A percentile compares a stretch with the other conserved stretches of the same genome.
phyloP scores from a whole-genome alignment of 2,797 vertebrate genomes.

The Microcaecilia unicolor region DNA sequence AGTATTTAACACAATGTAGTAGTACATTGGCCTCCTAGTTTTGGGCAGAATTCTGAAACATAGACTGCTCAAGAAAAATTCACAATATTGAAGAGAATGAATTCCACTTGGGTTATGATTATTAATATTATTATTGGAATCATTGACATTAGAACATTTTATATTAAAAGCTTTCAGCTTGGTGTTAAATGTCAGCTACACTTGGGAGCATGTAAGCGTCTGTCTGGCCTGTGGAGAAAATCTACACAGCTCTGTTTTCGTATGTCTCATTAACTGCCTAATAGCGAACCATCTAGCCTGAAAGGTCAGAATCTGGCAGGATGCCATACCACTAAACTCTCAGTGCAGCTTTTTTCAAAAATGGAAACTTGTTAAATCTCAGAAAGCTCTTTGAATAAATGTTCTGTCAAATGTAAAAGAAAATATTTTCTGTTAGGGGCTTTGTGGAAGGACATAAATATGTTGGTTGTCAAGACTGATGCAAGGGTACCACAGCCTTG shows the following conservation, averaged over 20 bases:
- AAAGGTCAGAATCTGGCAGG: constrained; percentile 40
- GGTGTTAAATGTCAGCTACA: constrained; percentile 30
- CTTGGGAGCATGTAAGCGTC: constrained; percentile 14
- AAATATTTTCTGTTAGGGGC: constrained; percentile 46
- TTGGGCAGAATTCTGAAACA: no score
- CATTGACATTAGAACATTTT: no score
- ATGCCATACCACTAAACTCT: constrained; percentile 51
- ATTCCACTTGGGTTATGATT: no score
- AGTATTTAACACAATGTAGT: no score
- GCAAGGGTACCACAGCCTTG: constrained; percentile 34
- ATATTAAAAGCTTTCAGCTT: constrained; percentile 23
- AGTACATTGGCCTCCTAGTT: no score
- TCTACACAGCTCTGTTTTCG: constrained; percentile 28
- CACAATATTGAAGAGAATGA: no score
- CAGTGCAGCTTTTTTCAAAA: constrained; percentile 31
- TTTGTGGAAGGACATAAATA: constrained; percentile 48
- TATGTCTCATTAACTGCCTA: constrained; percentile 38
- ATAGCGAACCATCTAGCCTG: constrained; percentile 24
- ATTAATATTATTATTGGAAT: no score
- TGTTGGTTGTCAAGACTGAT: constrained; percentile 49
- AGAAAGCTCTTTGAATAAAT: constrained; percentile 31
- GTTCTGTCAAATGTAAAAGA: constrained; percentile 45
- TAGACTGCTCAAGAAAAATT: no score
- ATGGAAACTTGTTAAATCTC: constrained; percentile 54
- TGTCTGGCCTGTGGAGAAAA: constrained; percentile 27